These are phyloP conservation scores for Tupiocoris notatus DNA, from an alignment of 2,888 invertebrate species.

Conservation along the genomic window DNA sequence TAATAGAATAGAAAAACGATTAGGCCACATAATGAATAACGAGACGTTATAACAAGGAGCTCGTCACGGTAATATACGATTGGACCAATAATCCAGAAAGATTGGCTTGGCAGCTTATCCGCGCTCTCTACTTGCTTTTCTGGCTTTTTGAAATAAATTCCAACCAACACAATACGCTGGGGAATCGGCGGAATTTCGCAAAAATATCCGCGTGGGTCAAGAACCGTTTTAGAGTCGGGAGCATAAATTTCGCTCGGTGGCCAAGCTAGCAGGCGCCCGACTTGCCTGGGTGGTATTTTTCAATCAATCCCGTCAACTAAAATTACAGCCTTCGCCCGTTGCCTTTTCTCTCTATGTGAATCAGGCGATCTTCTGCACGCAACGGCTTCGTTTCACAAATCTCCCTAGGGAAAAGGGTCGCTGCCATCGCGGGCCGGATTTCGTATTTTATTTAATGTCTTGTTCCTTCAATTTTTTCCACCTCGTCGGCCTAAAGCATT, in stretches of 20 bases:
- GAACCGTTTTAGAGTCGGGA: slow-evolving; percentile 4
- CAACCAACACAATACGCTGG: no score
- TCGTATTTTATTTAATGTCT: neutral
- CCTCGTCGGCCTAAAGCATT: no score
- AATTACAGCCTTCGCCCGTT: slow-evolving; percentile 38
- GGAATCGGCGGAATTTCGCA: neutral
- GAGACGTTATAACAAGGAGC: no score
- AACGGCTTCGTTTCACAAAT: slow-evolving; percentile 35
- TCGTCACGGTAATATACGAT: no score
- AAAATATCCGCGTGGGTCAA: slow-evolving; percentile 11
- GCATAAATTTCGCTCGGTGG: slow-evolving; percentile 5
- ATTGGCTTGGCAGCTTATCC: no score
- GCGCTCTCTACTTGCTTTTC: no score
- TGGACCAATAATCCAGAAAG: no score
- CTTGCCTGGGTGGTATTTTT: slow-evolving; percentile 38
- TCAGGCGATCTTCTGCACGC: slow-evolving; percentile 39
- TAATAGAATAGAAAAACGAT: no score
- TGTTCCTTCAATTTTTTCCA: neutral
- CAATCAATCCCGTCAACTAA: slow-evolving; percentile 38
- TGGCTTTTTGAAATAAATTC: no score
- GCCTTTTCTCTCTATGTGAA: slow-evolving; percentile 23
- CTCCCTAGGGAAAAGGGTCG: slow-evolving; percentile 7
- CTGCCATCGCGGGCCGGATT: neutral
- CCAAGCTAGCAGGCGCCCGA: neutral
- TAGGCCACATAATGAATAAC: no score